These are phyloP conservation scores for Mimumesa dahlbomi DNA, from an alignment of 2,888 invertebrate species.

Conservation along the genomic window DNA sequence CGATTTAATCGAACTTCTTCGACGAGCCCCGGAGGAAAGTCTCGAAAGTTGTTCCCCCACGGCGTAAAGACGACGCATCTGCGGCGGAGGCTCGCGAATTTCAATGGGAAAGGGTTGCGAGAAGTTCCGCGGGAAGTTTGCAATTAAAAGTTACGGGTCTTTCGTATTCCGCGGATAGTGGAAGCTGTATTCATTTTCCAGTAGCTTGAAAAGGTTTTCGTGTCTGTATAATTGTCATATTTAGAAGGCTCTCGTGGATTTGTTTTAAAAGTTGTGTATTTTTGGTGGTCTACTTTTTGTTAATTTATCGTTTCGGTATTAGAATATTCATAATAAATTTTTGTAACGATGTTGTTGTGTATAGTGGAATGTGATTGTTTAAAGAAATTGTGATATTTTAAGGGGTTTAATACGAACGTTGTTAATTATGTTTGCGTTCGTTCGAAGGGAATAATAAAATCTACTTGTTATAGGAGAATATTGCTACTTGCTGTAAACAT, in stretches of 20 bases:
- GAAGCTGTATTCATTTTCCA: neutral
- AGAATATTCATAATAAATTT: no score
- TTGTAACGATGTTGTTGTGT: no score
- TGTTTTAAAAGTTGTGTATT: no score
- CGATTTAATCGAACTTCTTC: constrained; percentile 64
- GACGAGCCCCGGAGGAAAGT: constrained; percentile 27
- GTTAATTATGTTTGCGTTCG: neutral
- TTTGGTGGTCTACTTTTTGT: no score
- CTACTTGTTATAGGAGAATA: constrained; percentile 21
- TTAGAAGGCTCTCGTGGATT: no score
- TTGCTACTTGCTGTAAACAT: constrained; percentile 48
- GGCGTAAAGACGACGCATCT: neutral
- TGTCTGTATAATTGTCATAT: no score
- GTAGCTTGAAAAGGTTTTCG: neutral
- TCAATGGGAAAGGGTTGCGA: constrained; percentile 23
- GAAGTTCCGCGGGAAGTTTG: constrained; percentile 16
- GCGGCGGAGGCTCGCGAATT: constrained; percentile 15
- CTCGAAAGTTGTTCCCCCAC: constrained; percentile 34
- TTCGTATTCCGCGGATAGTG: no score
- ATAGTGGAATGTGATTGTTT: no score
- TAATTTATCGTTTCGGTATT: no score
- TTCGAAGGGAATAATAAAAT: neutral
- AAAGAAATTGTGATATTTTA: no score
- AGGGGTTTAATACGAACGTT: no score
- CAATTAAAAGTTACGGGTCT: constrained; percentile 35